Evolutionary conservation across 2,113 vertebrate species (phyloP).

Genomic region (Proterorhinus semilunaris): DNA sequence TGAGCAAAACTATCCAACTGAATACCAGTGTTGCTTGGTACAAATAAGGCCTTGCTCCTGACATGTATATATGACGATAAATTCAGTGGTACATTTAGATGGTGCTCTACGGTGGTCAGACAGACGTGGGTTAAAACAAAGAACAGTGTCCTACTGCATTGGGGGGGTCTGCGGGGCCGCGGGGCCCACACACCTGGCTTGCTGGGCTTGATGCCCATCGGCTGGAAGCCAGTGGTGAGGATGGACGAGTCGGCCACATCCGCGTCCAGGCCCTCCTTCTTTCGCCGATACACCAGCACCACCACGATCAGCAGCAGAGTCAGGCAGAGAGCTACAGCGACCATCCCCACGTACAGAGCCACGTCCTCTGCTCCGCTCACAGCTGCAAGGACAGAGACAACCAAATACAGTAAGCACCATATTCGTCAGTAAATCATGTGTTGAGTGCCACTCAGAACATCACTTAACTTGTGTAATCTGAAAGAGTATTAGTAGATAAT

Average conservation of each 20-base stretch:
- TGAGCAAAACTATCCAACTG: not conserved
- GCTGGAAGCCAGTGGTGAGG: conserved; percentile 97
- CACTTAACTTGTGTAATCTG: no score
- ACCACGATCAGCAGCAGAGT: conserved; percentile 90
- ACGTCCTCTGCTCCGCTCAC: conserved; percentile 85
- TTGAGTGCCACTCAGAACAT: no score
- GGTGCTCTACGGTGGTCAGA: conserved; percentile 46
- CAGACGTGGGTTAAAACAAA: conserved; percentile 59
- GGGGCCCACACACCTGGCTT: conserved; percentile 90
- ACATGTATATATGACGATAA: conserved; percentile 33
- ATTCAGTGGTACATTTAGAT: conserved; percentile 44
- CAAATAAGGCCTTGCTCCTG: not conserved
- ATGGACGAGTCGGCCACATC: conserved; percentile 97
- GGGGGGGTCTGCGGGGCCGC: conserved; percentile 71
- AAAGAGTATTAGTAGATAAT: no score
- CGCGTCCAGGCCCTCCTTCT: conserved; percentile 91
- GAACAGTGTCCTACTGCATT: conserved; percentile 78
- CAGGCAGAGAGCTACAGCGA: conserved; percentile 91
- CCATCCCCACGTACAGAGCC: conserved; percentile 92
- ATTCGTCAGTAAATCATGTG: not conserved
- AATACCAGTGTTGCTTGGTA: not conserved
- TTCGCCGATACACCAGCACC: conserved; percentile 89
- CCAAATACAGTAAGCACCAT: conserved; percentile 15
- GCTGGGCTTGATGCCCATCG: conserved; percentile 97
- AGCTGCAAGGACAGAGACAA: conserved; percentile 64